Base-by-base conservation (phyloP, 2,797 vertebrate genomes). In the Sebastes taczanowskii region DNA sequence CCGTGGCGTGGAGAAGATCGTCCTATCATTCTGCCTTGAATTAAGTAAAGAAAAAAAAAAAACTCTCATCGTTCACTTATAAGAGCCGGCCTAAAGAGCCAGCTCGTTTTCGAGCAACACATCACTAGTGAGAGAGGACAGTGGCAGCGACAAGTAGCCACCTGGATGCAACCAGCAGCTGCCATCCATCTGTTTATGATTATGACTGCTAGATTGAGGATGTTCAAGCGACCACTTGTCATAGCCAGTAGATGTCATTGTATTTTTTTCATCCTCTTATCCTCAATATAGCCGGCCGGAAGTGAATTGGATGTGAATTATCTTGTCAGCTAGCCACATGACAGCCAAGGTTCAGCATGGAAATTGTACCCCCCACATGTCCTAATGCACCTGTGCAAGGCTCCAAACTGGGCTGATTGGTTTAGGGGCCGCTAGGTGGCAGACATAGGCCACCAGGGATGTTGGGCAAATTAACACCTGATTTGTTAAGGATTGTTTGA, bases 361-460 rank as follows among this genome's bases (percentile, higher is more conserved):
- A 68, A 66, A 52, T 62, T 25, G 8, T 16, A 16, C 38, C 53
- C 30, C 35, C 5, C 59, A 25, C 67, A 8, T 60, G 16, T 72
- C n/a, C 22, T 22, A 10, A 23, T 65, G 64, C 69, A 84, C 86
- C 71, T 76, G 82, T n/a, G 4, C 56, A 20, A 29, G 56, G 27
- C n/a, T 53, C 4, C 20, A 38, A 7, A 58, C 32, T 2, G 83
- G 74, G 71, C 29, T 66, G 71, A 29, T 74, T 25, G 46, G 38
- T 71, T 78, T 58, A 71, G 16, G 27, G 25, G 14, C 89, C 92
- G 74, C 91, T 91, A 93, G 92, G 87, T 83, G 93, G 92, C 91
- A 91, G 86, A 20, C 86, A 86, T 64, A 73, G 74, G 90, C 89
- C 80, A 89, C 78, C 0, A 52, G 87, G 88, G 74, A 67, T 32